phyloP scores from a whole-genome alignment of 2,888 invertebrate genomes.

The Drosophila trichaetosa region DNA sequence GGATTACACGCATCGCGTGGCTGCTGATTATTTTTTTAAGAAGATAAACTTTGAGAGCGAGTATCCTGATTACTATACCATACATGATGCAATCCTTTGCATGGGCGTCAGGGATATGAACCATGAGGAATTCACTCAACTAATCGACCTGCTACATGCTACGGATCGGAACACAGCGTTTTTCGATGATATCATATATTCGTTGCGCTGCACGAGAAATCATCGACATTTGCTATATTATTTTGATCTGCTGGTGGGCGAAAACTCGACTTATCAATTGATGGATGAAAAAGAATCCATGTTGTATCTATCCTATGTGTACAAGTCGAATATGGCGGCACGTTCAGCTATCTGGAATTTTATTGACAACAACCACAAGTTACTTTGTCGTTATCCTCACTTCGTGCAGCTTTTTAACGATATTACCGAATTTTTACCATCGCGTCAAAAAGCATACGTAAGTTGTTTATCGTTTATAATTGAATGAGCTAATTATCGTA shows the following conservation, averaged over 20 bases:
- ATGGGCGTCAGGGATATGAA: slow-evolving; percentile 73
- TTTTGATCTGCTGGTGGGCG: slow-evolving; percentile 71
- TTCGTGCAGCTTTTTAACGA: slow-evolving; percentile 76
- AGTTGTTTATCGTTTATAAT: slow-evolving; percentile 8
- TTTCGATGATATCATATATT: slow-evolving; percentile 79
- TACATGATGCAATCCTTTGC: slow-evolving; percentile 73
- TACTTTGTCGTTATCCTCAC: slow-evolving; percentile 57
- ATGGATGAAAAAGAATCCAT: slow-evolving; percentile 72
- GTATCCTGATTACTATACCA: slow-evolving; percentile 56
- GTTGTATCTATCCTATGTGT: slow-evolving; percentile 75
- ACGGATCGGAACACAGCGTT: slow-evolving; percentile 51
- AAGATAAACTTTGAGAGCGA: slow-evolving; percentile 48
- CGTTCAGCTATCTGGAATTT: slow-evolving; percentile 76
- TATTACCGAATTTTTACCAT: slow-evolving; percentile 72
- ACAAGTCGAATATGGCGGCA: slow-evolving; percentile 71
- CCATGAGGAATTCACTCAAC: slow-evolving; percentile 69
- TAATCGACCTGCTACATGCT: slow-evolving; percentile 60
- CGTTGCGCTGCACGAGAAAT: slow-evolving; percentile 78
- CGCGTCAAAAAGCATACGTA: slow-evolving; percentile 60
- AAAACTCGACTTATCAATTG: slow-evolving; percentile 72
- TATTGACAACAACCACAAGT: slow-evolving; percentile 74
- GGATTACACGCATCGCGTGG: slow-evolving; percentile 64
- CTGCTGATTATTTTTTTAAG: slow-evolving; percentile 73
- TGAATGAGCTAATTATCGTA: neutral
- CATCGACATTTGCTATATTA: slow-evolving; percentile 70